Evolutionary conservation across 2,113 vertebrate species (phyloP).

Genomic region (Halichoeres trimaculatus): DNA sequence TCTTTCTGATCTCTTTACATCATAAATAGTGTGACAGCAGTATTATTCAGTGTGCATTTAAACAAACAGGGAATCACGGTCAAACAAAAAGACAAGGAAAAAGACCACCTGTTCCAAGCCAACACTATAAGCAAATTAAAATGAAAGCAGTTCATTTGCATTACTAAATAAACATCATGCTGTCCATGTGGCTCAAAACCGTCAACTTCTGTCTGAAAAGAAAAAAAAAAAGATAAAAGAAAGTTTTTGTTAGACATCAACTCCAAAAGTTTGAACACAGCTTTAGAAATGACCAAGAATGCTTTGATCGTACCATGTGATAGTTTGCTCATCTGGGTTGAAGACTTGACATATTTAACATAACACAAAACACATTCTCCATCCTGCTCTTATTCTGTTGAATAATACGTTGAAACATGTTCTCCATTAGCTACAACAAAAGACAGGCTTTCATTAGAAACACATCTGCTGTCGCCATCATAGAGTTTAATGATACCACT

Average conservation of each 20-base stretch:
- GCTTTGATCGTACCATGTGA: not conserved
- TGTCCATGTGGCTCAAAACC: not conserved
- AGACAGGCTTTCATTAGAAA: slow-evolving; percentile 9
- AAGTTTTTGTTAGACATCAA: not conserved
- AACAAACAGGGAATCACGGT: not conserved
- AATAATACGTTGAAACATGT: slow-evolving; percentile 1
- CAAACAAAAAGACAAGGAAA: not conserved
- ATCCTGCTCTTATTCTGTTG: not conserved
- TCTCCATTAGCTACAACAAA: slow-evolving; percentile 8
- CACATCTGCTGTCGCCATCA: slow-evolving; percentile 4
- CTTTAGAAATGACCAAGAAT: not conserved
- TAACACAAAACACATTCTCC: slow-evolving; percentile 1
- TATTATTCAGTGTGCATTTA: not conserved
- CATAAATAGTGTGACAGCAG: slow-evolving; percentile 3
- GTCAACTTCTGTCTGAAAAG: slow-evolving; percentile 25
- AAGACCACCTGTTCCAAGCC: not conserved
- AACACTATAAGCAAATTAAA: not conserved
- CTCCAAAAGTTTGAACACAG: not conserved
- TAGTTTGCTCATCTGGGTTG: not conserved
- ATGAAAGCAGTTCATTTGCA: not conserved
- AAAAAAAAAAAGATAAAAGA: not conserved
- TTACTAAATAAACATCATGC: not conserved
- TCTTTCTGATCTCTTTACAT: slow-evolving; percentile 6
- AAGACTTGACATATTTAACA: not conserved
- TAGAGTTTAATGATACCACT: not conserved